Evolutionary conservation across 2,888 invertebrate genomes (phyloP).

Genomic region (Lithophane socia): DNA sequence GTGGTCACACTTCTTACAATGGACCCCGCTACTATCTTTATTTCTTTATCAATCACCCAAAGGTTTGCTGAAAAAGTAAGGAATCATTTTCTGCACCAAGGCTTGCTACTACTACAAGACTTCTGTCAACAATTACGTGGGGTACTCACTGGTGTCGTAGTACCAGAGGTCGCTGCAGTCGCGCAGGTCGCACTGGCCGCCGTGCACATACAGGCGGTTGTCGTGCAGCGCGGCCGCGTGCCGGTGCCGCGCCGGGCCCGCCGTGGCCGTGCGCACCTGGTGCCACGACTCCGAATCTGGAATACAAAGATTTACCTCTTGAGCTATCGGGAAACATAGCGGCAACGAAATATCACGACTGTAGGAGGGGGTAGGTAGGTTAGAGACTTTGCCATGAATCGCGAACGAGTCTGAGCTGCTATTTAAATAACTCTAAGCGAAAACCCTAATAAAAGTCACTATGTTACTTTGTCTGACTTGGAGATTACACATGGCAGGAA

Average conservation of each 20-base stretch:
- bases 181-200: constrained; percentile 96
- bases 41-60: neutral
- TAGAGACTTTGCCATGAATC: neutral
- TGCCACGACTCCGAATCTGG: constrained; percentile 96
- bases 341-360: neutral
- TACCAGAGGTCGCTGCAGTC: constrained; percentile 95
- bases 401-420: too few species aligned
- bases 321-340: neutral
- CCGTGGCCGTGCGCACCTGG: constrained; percentile 80
- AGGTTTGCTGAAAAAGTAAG: neutral
- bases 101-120: neutral
- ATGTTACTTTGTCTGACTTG: neutral
- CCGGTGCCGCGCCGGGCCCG: constrained; percentile 94
- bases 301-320: neutral
- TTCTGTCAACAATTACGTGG: neutral
- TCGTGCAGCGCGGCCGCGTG: constrained; percentile 95
- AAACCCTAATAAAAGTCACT: neutral
- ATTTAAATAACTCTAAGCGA: too few species aligned
- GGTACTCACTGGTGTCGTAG: constrained; percentile 92
- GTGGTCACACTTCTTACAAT: neutral
- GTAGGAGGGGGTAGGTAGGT: neutral
- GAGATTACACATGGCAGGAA: neutral
- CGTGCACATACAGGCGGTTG: constrained; percentile 96
- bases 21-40: neutral
- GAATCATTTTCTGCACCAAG: too few species aligned